Conservation (phyloP, 2,888 invertebrate species). For the Noctua pronuba region DNA sequence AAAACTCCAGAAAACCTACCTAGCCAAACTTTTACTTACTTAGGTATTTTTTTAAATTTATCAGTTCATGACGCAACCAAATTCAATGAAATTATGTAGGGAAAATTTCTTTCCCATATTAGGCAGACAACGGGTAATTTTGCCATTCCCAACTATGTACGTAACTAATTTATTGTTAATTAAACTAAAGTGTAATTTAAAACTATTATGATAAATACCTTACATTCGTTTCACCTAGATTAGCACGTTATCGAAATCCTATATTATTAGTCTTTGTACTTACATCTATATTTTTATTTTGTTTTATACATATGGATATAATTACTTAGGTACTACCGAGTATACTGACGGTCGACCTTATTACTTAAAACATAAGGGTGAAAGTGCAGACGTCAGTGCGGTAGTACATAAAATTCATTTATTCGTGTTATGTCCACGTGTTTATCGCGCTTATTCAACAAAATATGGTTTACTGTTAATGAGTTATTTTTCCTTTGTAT, state of each 20-base stretch:
- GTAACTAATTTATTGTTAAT: neutral
- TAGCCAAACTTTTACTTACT: neutral
- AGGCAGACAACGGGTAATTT: neutral
- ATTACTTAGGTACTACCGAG: neutral
- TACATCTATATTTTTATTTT: neutral
- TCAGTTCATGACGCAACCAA: neutral
- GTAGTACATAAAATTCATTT: neutral
- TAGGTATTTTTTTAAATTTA: neutral
- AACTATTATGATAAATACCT: neutral
- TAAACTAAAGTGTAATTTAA: neutral
- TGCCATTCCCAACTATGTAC: neutral
- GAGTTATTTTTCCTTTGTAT: constrained; percentile 1
- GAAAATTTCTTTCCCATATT: neutral
- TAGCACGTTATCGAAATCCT: constrained; percentile 3
- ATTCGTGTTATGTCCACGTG: constrained; percentile 32
- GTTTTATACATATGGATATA: neutral
- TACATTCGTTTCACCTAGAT: neutral
- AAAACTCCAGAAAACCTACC: neutral
- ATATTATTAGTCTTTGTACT: neutral
- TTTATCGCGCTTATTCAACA: constrained; percentile 13
- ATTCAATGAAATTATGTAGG: neutral
- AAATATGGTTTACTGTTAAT: neutral
- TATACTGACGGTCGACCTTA: too few relatives aligned
- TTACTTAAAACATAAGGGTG: too few relatives aligned
- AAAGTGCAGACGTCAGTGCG: too few relatives aligned